Evolutionary conservation across 2,797 vertebrate species (phyloP).

Genomic region (Phalanger gymnotis): DNA sequence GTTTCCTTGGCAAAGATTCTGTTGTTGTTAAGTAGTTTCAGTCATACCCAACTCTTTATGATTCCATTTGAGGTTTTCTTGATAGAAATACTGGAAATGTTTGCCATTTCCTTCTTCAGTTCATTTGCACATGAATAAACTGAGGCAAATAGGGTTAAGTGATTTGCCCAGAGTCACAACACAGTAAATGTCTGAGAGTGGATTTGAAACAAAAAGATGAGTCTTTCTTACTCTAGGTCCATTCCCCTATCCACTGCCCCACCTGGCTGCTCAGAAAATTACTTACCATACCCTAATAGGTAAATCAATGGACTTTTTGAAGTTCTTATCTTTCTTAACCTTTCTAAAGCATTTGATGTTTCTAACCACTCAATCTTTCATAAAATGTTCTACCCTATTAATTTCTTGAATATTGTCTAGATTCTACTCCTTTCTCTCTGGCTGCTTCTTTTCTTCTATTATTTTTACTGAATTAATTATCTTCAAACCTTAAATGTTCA

Average conservation of each 20-base stretch:
- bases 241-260: not conserved
- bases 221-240: not conserved
- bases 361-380: not conserved
- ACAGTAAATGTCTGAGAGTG: not conserved
- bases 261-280: not conserved
- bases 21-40: not conserved
- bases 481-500: not conserved
- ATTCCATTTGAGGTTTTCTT: not conserved
- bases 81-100: not conserved
- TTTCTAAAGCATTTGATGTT: not conserved
- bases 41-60: not conserved
- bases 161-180: not conserved
- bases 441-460: not conserved
- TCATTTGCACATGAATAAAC: not conserved
- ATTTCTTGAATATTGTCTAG: not conserved
- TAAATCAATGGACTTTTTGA: not conserved
- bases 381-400: not conserved
- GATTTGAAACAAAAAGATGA: not conserved
- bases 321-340: not conserved
- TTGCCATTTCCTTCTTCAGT: not conserved
- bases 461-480: not conserved
- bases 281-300: not conserved
- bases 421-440: not conserved
- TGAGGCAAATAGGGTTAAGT: not conserved
- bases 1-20: too few species aligned